A percentile compares a stretch with the other conserved stretches of the same genome.
phyloP scores from a whole-genome alignment of 2,888 invertebrate species.

The Campoletis raptor region DNA sequence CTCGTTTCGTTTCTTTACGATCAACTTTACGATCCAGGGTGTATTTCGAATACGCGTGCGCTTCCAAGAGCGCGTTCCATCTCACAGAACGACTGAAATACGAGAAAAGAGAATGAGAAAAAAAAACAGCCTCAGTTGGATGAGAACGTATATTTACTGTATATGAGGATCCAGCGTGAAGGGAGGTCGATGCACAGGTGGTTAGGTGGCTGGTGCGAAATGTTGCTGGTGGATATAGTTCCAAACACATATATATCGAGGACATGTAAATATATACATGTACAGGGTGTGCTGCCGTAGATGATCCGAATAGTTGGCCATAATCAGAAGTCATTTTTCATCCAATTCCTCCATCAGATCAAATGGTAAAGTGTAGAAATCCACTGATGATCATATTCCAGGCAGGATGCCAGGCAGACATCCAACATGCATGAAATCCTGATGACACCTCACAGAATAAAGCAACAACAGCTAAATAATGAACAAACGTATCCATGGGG shows the following conservation, averaged over 20 bases:
- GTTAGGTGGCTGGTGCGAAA: conserved; percentile 56
- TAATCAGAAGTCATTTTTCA: background rate
- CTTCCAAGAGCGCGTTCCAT: conserved; percentile 58
- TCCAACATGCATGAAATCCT: background rate
- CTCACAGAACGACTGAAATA: conserved; percentile 38
- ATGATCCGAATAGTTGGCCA: too few relatives aligned
- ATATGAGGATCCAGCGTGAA: conserved; percentile 49
- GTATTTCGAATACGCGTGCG: conserved; percentile 60
- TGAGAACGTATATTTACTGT: conserved; percentile 47
- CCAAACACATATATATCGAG: conserved; percentile 9
- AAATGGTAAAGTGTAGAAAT: background rate
- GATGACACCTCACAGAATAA: background rate
- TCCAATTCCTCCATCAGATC: background rate
- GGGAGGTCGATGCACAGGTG: conserved; percentile 65
- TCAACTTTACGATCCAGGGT: conserved; percentile 58
- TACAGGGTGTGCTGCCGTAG: background rate
- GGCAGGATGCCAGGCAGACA: too few relatives aligned
- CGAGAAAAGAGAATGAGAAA: conserved; percentile 34
- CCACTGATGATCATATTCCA: too few relatives aligned
- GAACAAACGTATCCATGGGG: too few relatives aligned
- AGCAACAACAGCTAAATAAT: too few relatives aligned
- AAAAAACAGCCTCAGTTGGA: conserved; percentile 18
- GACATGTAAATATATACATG: background rate
- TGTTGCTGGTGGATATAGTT: conserved; percentile 30
- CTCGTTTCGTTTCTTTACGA: conserved; percentile 63